A percentile compares a stretch with the other conserved stretches of the same genome.
Conservation (phyloP, 2,113 vertebrate genomes). For the Ciconia maguari region DNA sequence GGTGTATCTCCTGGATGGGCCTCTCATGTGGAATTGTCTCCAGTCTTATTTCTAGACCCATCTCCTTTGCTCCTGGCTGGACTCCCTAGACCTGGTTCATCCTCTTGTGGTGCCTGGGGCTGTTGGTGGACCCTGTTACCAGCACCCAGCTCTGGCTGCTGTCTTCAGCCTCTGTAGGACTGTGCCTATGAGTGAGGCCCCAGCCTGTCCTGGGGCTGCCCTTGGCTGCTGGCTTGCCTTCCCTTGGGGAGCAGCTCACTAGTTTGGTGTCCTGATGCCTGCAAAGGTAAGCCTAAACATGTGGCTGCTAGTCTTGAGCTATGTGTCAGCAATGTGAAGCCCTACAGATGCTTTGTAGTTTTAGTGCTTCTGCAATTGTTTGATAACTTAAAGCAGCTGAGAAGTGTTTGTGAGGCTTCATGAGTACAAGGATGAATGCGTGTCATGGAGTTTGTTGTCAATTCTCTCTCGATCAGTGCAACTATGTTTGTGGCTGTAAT, state of each 20-base stretch:
- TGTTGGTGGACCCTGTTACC: background rate
- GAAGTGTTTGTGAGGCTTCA: background rate
- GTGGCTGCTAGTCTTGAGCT: background rate
- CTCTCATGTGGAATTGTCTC: accelerated
- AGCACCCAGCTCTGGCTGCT: background rate
- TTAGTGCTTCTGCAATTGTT: background rate
- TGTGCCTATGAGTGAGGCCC: accelerated
- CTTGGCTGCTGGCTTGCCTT: background rate
- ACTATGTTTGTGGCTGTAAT: background rate
- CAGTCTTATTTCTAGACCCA: accelerated
- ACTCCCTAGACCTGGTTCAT: accelerated
- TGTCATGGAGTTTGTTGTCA: no score
- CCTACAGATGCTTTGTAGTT: background rate
- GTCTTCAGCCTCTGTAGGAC: no score
- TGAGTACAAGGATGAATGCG: no score
- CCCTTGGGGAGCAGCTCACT: background rate
- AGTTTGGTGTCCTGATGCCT: no score
- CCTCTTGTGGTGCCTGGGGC: accelerated
- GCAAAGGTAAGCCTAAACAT: background rate
- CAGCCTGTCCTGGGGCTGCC: background rate
- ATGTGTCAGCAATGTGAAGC: background rate
- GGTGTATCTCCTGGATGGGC: background rate
- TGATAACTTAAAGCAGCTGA: background rate
- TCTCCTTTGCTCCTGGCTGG: background rate
- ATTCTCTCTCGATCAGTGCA: background rate